Evolutionary conservation across 2,113 vertebrate species (phyloP).

Genomic region (Ammodytes marinus): DNA sequence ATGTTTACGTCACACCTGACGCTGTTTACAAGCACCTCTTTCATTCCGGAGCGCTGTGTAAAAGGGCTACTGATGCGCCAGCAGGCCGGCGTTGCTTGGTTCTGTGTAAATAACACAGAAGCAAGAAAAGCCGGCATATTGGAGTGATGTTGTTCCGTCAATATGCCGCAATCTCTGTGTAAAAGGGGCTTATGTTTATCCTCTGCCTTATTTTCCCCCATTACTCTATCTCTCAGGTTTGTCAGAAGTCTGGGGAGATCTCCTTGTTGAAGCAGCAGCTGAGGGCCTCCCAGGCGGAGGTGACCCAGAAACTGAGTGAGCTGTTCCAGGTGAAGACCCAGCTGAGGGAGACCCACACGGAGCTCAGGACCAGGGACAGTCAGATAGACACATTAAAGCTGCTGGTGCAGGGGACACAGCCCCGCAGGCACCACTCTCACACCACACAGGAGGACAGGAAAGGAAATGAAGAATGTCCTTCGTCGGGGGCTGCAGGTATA

Average conservation of each 20-base stretch:
- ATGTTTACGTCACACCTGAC: too few relatives aligned
- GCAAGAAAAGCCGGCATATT: too few relatives aligned
- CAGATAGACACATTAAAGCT: constrained; percentile 89
- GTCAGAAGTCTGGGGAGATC: constrained; percentile 97
- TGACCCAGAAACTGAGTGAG: constrained; percentile 94
- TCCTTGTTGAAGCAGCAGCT: constrained; percentile 97
- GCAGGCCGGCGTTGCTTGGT: too few relatives aligned
- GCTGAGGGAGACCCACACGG: constrained; percentile 88
- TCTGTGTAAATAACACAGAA: too few relatives aligned
- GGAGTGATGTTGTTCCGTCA: too few relatives aligned
- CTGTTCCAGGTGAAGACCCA: constrained; percentile 95
- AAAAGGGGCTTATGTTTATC: too few relatives aligned
- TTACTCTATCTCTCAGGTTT: constrained; percentile 85
- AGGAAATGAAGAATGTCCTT: constrained; percentile 63
- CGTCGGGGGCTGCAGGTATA: constrained; percentile 60
- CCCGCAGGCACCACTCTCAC: constrained; percentile 65
- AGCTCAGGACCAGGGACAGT: constrained; percentile 87
- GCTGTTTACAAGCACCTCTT: too few relatives aligned
- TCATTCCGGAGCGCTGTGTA: too few relatives aligned
- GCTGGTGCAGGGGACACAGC: constrained; percentile 80
- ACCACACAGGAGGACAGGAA: constrained; percentile 75
- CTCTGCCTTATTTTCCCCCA: not conserved
- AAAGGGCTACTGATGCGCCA: too few relatives aligned
- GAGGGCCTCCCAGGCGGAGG: constrained; percentile 94
- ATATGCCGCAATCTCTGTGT: too few relatives aligned